Conservation (phyloP, 2,888 invertebrate species). For the Sclerodermus sp. region DNA sequence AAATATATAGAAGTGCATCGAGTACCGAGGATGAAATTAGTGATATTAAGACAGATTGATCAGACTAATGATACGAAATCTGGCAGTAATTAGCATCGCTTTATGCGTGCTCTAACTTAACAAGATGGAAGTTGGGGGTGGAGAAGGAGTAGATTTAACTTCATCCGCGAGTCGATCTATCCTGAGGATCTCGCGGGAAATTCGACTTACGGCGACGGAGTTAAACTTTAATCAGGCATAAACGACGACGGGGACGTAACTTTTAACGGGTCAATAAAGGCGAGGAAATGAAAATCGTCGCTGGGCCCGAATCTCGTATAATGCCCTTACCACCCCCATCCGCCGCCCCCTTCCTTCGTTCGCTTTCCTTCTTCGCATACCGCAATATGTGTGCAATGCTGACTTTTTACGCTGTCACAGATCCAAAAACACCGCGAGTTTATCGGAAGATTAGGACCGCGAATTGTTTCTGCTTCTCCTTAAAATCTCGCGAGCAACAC, state of each 20-base stretch:
- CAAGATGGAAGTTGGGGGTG: too few species aligned
- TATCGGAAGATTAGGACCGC: too few species aligned
- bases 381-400: not conserved
- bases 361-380: not conserved
- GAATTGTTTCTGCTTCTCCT: too few species aligned
- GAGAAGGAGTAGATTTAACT: too few species aligned
- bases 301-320: not conserved
- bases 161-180: not conserved
- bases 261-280: conserved; percentile 49
- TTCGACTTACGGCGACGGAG: conserved; percentile 13
- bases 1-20: too few species aligned
- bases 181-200: not conserved
- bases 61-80: too few species aligned
- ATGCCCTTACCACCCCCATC: not conserved
- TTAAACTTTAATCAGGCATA: conserved; percentile 50
- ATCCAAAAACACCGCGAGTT: not conserved
- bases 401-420: not conserved
- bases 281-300: conserved; percentile 45
- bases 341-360: not conserved
- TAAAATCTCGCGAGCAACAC: too few species aligned
- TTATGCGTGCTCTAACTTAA: too few species aligned
- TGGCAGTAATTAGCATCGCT: too few species aligned
- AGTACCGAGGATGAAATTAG: too few species aligned
- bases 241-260: conserved; percentile 43
- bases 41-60: too few species aligned